phyloP scores from a whole-genome alignment of 1,140 invertebrate species.

The Nixonia krombeini region DNA sequence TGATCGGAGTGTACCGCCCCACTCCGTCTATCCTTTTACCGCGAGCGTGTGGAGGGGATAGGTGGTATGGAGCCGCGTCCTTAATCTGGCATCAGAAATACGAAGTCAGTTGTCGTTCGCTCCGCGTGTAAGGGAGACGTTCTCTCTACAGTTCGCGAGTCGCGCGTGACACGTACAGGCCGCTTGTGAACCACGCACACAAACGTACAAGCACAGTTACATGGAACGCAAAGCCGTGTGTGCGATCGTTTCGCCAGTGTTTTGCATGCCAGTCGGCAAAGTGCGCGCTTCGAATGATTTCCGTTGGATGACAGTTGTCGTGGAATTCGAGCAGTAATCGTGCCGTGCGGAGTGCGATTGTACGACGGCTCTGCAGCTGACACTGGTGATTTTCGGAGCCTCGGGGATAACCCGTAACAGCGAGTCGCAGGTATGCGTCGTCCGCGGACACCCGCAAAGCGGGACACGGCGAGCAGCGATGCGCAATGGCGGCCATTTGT shows the following conservation, averaged over 20 bases:
- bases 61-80: too few species aligned
- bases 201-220: too few species aligned
- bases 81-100: too few species aligned
- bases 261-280: too few species aligned
- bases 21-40: too few species aligned
- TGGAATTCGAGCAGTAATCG: neutral
- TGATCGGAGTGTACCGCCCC: too few species aligned
- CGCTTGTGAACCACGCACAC: too few species aligned
- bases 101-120: neutral
- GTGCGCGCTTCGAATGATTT: neutral
- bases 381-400: neutral
- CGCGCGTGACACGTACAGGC: neutral
- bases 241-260: neutral
- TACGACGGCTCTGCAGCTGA: neutral
- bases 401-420: neutral
- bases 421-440: neutral
- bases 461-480: constrained; percentile 7
- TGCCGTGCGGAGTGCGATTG: neutral
- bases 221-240: too few species aligned
- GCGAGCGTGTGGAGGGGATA: too few species aligned
- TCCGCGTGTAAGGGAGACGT: neutral
- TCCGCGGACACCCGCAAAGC: neutral
- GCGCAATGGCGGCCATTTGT: constrained; percentile 43
- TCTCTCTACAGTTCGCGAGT: neutral
- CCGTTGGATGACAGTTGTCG: neutral